Conservation (phyloP, 2,113 vertebrate genomes). For the Macrotus californicus region DNA sequence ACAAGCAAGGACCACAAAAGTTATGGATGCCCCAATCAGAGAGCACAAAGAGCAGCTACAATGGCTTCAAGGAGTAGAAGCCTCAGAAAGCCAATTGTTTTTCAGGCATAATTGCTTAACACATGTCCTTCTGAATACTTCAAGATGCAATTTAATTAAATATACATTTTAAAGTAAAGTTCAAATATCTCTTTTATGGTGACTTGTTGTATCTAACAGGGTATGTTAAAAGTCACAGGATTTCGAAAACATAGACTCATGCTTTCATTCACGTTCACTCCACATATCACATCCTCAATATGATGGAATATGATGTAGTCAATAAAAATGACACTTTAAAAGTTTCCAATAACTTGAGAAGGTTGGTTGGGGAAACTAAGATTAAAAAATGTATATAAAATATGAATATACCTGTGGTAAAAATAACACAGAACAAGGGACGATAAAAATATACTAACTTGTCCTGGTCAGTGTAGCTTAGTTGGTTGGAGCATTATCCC, state of each 20-base stretch:
- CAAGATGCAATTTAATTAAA: slow-evolving; percentile 1
- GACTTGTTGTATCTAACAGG: neutral
- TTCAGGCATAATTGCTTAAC: neutral
- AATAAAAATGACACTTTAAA: slow-evolving; percentile 11
- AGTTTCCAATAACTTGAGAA: neutral
- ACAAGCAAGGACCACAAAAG: neutral
- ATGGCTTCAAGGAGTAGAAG: neutral
- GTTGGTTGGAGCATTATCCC: no score
- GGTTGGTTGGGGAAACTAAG: neutral
- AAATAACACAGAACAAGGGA: neutral
- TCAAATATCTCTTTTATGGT: neutral
- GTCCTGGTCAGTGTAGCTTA: no score
- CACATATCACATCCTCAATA: neutral
- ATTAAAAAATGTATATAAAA: neutral
- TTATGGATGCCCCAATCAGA: neutral
- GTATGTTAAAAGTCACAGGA: neutral
- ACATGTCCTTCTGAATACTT: neutral
- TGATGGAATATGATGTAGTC: neutral
- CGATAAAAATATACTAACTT: neutral
- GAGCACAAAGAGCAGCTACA: neutral
- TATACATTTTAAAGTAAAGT: neutral
- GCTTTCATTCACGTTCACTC: neutral
- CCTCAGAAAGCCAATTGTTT: neutral
- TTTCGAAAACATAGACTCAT: neutral
- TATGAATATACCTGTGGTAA: neutral